Evolutionary conservation across 1,140 invertebrate genomes (phyloP), one percentile per base, ranked within the genome.

Genomic region (Protaetia brevitarsis): DNA sequence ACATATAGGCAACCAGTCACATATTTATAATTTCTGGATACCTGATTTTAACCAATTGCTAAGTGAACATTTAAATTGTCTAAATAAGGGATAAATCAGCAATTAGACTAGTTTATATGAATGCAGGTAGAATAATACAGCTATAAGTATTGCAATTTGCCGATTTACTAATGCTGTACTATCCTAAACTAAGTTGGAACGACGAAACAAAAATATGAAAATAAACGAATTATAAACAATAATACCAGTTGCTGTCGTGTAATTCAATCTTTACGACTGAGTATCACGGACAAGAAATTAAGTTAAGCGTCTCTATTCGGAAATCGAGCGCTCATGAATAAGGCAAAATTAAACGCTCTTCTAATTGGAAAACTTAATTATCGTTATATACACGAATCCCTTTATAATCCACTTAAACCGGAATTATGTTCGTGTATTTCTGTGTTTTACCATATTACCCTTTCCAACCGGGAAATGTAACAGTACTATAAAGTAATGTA

Each of bases 331-430:
- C 10, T 37, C 5, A 16, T 37, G 34, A 37, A 37, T 37, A 37
- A 37, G 34, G 16, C 34, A 16, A 37, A 37, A 37, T 37, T 37
- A 37, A 37, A 37, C 34, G 34, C 34, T 37, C 34, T 37, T 37
- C 34, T 37, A 37, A 37, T 37, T 37, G 34, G 34, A 37, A 37
- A 37, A 37, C 34, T 37, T 37, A 37, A 37, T 37, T 37, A 37
- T 37, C 34, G 34, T 37, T 37, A 37, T 16, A 37, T 37, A 37
- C 16, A 37, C 16, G 16, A 16, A 16, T 37, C 3, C 34, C 16
- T 16, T 37, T 16, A 11, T 37, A 37, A 37, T 37, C 34, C 16
- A 37, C n/a, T 37, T 37, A 13, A 13, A 16, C 34, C 34, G n/a
- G 34, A 3, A 11, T 37, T 37, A 37, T 37, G 10, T 37, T 16